Conservation (phyloP, 2,113 vertebrate genomes). For the Lota lota region DNA sequence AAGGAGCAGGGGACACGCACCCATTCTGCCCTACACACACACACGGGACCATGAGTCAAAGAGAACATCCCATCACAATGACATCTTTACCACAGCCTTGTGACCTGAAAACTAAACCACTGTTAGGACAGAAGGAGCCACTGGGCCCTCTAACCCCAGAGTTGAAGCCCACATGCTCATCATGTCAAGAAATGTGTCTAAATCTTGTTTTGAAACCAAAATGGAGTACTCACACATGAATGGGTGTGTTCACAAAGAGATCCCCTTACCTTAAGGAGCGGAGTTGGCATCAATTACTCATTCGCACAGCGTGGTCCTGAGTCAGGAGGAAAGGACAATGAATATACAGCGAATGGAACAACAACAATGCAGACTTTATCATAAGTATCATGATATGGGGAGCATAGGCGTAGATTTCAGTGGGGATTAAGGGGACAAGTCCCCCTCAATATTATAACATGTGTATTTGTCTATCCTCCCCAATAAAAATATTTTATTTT, state of each 20-base stretch:
- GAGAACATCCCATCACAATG: constrained; percentile 9
- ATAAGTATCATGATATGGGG: too few species aligned
- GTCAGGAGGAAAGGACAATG: too few species aligned
- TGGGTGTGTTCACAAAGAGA: too few species aligned
- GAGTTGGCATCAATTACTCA: constrained; percentile 73
- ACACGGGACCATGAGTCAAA: constrained; percentile 1
- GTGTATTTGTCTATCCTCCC: too few species aligned
- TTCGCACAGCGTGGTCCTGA: constrained; percentile 65
- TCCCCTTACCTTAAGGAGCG: constrained; percentile 64
- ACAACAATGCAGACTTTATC: too few species aligned
- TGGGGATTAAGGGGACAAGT: too few species aligned
- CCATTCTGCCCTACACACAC: constrained; percentile 87
- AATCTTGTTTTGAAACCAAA: constrained; percentile 1
- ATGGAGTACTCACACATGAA: not conserved
- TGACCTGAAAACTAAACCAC: not conserved
- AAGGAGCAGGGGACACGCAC: constrained; percentile 85
- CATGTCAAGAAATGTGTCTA: constrained; percentile 10
- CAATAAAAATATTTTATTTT: too few species aligned
- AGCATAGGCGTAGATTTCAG: too few species aligned
- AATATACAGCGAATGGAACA: too few species aligned
- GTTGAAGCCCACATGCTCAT: constrained; percentile 28
- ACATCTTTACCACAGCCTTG: not conserved
- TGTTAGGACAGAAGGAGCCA: constrained; percentile 16
- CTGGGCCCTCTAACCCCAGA: constrained; percentile 6
- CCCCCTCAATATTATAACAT: too few species aligned